Evolutionary conservation across 2,888 invertebrate genomes (phyloP).

Genomic region (Folsomia candida): DNA sequence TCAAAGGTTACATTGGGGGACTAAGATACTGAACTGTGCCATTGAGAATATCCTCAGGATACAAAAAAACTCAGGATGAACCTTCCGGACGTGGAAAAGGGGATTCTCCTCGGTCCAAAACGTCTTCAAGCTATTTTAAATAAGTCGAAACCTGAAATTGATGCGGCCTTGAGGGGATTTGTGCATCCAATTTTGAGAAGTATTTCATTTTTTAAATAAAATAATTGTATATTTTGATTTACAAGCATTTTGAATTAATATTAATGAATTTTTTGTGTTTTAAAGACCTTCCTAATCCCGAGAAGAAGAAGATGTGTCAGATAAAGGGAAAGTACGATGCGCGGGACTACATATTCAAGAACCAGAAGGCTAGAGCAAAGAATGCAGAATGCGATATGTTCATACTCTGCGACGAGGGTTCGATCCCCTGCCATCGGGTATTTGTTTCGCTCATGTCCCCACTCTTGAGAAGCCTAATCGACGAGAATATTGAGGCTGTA

Average conservation of each 20-base stretch:
- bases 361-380: background rate
- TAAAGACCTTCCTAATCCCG: too few relatives aligned
- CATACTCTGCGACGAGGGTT: background rate
- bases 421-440: background rate
- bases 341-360: background rate
- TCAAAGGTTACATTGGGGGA: too few relatives aligned
- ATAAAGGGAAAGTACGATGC: background rate
- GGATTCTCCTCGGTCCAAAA: background rate
- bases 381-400: background rate
- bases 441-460: background rate
- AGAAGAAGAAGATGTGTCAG: background rate
- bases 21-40: too few relatives aligned
- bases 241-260: background rate
- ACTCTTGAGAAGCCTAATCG: background rate
- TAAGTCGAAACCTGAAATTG: background rate
- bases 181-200: background rate
- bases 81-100: too few relatives aligned
- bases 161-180: background rate
- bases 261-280: too few relatives aligned
- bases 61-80: too few relatives aligned
- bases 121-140: background rate
- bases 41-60: too few relatives aligned
- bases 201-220: background rate
- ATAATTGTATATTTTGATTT: background rate
- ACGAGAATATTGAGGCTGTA: conserved; percentile 11